Conservation (phyloP, 2,113 vertebrate species). For the Stomatorhinus ivindoensis region DNA sequence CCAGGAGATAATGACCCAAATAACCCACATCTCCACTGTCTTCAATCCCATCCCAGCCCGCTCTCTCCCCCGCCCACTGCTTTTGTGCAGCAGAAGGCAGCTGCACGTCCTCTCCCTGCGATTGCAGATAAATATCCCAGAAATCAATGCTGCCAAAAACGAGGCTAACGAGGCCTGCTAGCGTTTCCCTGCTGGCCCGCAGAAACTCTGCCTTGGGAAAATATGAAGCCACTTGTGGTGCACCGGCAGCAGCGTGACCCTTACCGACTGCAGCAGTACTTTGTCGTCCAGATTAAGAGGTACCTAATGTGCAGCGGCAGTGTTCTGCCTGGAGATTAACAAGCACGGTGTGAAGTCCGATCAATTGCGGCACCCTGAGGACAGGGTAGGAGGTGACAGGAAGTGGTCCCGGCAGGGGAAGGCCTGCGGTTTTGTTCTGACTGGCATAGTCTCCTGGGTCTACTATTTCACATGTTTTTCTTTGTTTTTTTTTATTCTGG, state of each 20-base stretch:
- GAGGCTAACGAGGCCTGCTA: too few relatives aligned
- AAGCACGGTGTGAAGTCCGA: neutral
- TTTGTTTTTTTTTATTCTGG: neutral
- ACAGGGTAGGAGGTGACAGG: neutral
- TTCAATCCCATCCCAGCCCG: neutral
- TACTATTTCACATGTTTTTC: neutral
- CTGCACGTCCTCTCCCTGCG: neutral
- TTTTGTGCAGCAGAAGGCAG: neutral
- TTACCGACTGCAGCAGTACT: neutral
- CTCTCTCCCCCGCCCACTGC: neutral
- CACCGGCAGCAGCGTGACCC: neutral
- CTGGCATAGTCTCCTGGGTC: neutral
- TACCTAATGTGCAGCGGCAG: neutral
- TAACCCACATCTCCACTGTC: neutral
- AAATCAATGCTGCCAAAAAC: neutral
- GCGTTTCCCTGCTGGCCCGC: too few relatives aligned
- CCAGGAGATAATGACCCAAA: neutral
- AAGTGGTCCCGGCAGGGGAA: neutral
- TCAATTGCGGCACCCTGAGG: neutral
- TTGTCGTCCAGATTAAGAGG: neutral
- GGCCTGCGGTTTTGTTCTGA: neutral
- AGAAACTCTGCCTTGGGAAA: neutral
- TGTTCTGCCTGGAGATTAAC: neutral
- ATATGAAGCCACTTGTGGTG: neutral
- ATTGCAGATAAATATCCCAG: neutral